Percentiles rank a stretch among this genome's conserved stretches.
Conservation (phyloP, 2,113 vertebrate species). For the Pholis gunnellus region DNA sequence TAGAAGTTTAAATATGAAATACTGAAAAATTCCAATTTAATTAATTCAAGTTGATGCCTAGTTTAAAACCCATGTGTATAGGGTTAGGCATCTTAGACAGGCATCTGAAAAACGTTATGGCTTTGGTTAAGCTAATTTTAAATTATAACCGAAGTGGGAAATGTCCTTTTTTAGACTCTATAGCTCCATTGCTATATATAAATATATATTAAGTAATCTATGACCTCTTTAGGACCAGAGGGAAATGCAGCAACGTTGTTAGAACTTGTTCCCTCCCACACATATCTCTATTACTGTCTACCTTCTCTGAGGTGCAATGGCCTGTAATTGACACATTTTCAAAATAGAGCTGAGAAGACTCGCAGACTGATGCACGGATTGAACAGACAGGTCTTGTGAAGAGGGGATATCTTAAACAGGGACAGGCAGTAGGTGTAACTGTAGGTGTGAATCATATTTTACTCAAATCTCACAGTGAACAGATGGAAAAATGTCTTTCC, state of each 20-base stretch:
- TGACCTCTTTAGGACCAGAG: slow-evolving; percentile 8
- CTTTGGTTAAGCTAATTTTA: background rate
- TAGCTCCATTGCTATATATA: background rate
- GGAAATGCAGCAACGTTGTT: slow-evolving; percentile 24
- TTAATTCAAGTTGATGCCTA: background rate
- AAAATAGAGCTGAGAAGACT: background rate
- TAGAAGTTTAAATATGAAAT: background rate
- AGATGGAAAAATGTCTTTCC: background rate
- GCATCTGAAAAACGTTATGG: background rate
- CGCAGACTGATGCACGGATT: background rate
- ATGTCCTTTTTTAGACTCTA: background rate
- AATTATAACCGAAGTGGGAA: background rate
- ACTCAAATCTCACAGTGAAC: background rate
- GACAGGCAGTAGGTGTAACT: background rate
- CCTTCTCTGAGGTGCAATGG: background rate
- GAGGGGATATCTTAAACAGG: background rate
- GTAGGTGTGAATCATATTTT: background rate
- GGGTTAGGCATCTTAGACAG: background rate
- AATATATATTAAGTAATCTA: background rate
- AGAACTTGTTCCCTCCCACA: slow-evolving; percentile 7
- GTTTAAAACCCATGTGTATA: background rate
- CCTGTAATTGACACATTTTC: slow-evolving; percentile 6
- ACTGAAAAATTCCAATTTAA: background rate
- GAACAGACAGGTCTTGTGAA: background rate
- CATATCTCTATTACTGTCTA: slow-evolving; percentile 1